phyloP scores from a whole-genome alignment of 1,140 invertebrate genomes.

The Macrobrachium nipponense region DNA sequence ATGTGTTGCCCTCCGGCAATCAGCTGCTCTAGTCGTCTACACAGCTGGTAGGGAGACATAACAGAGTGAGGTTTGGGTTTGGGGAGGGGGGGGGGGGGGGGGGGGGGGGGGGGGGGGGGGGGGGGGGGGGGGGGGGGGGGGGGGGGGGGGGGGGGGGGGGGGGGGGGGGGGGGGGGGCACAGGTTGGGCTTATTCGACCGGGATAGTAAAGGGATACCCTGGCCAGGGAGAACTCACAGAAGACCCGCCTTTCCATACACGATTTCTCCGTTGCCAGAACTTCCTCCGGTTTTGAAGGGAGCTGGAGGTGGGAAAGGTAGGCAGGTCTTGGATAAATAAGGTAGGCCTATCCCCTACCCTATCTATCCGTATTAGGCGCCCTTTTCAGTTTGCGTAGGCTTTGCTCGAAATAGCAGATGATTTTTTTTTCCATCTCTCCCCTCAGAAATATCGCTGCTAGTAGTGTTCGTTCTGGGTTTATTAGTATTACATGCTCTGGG shows the following conservation, averaged over 20 bases:
- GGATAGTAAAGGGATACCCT: background rate
- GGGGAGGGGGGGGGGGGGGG: background rate
- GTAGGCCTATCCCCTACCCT: too few relatives aligned
- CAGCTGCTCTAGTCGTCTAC: slow-evolving; percentile 23
- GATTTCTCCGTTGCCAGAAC: too few relatives aligned
- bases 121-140: too few relatives aligned
- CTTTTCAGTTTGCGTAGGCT: too few relatives aligned
- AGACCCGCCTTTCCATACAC: background rate
- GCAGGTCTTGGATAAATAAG: background rate
- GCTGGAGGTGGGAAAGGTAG: background rate
- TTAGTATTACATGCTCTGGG: too few relatives aligned
- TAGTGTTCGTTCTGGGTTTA: too few relatives aligned
- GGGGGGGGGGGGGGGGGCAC: background rate
- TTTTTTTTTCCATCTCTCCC: too few relatives aligned
- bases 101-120: background rate
- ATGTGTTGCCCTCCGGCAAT: slow-evolving; percentile 11
- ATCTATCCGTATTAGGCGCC: too few relatives aligned
- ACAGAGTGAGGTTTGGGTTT: background rate
- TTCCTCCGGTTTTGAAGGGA: background rate
- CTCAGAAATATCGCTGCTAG: too few relatives aligned
- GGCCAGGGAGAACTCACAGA: slow-evolving; percentile 1
- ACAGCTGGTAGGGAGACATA: slow-evolving; percentile 6
- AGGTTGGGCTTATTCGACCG: background rate
- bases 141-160: background rate
- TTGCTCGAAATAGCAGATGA: too few relatives aligned